These are phyloP conservation scores for Osmerus mordax DNA, from an alignment of 2,113 vertebrate genomes.

Conservation along the genomic window DNA sequence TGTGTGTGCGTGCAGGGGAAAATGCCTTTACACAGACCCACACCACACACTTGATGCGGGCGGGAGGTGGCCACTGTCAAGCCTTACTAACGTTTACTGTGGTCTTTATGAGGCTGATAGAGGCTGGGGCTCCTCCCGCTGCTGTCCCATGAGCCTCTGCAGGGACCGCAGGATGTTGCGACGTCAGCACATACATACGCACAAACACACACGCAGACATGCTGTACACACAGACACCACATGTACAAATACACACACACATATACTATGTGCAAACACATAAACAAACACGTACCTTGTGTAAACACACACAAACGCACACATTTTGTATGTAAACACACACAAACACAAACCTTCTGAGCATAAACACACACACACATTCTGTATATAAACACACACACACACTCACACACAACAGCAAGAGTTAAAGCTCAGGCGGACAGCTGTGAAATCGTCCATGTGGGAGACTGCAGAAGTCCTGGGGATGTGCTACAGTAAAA, in stretches of 20 bases:
- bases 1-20: no score
- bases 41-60: not conserved
- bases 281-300: no score
- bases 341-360: no score
- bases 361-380: no score
- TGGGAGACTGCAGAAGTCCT: slow-evolving; percentile 23
- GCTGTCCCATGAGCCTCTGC: slow-evolving; percentile 23
- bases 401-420: not conserved
- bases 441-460: slow-evolving; percentile 37
- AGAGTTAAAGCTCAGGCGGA: slow-evolving; percentile 25
- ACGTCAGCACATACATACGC: not conserved
- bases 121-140: slow-evolving; percentile 12
- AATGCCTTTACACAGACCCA: slow-evolving; percentile 1
- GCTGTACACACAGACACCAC: no score
- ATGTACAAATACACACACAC: no score
- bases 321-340: no score
- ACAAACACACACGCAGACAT: no score
- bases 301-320: no score
- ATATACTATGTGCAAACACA: no score
- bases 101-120: slow-evolving; percentile 37
- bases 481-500: slow-evolving; percentile 36
- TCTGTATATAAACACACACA: not conserved
- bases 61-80: slow-evolving; percentile 30
- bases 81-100: slow-evolving; percentile 49
- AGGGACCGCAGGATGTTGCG: not conserved